phyloP scores from a whole-genome alignment of 1,140 invertebrate genomes.

The Drosophila gunungcola region DNA sequence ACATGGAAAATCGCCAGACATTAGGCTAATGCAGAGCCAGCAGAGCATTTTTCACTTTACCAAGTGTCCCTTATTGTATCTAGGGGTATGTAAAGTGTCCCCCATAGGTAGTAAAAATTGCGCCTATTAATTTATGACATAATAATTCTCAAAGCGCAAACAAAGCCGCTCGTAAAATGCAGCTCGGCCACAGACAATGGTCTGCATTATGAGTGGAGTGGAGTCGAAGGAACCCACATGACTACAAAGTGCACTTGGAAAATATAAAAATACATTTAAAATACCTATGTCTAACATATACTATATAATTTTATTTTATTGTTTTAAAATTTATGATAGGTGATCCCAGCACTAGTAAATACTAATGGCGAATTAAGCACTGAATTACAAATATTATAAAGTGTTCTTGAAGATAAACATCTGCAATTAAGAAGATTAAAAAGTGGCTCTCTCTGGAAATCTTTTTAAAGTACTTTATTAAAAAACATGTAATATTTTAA shows the following conservation, averaged over 20 bases:
- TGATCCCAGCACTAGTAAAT: too few species aligned
- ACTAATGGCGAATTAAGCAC: too few species aligned
- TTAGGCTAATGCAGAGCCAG: conserved; percentile 69
- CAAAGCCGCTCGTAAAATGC: conserved; percentile 77
- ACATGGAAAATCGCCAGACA: conserved; percentile 52
- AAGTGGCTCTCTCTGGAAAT: too few species aligned
- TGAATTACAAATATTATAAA: too few species aligned
- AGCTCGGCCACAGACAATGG: conserved; percentile 63
- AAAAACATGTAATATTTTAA: too few species aligned
- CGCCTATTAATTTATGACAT: conserved; percentile 82
- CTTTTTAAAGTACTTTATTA: too few species aligned
- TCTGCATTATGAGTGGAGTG: conserved; percentile 56
- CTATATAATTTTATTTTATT: neutral
- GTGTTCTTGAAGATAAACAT: too few species aligned
- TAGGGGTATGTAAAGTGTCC: conserved; percentile 35
- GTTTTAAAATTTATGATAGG: too few species aligned
- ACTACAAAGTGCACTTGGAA: neutral
- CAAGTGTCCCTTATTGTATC: conserved; percentile 56
- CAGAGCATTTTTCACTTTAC: conserved; percentile 64
- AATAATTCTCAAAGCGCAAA: conserved; percentile 82
- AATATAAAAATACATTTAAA: neutral
- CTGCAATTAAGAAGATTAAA: too few species aligned
- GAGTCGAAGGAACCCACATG: conserved; percentile 50
- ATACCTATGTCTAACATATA: neutral
- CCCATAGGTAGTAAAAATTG: conserved; percentile 65